Base-by-base conservation (phyloP, 2,113 vertebrate species). In the Sinocyclocheilus anshuiensis region DNA sequence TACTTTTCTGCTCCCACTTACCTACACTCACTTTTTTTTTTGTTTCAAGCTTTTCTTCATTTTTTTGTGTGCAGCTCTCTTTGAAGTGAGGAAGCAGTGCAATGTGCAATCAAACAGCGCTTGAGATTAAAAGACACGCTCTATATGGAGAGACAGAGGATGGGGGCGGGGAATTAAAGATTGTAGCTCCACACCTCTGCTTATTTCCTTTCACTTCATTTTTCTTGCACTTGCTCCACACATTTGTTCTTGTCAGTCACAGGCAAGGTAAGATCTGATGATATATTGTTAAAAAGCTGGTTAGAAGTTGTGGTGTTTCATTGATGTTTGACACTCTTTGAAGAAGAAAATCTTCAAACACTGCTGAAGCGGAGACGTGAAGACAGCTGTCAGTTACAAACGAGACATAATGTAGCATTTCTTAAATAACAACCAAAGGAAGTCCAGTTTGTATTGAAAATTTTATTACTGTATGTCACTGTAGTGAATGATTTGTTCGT, bases 41-140 rank as follows among this genome's bases (percentile, higher is more conserved):
- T 86, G 61, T 45, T 75, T 65, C 9, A 76, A 61, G 26, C 71
- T 76, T 85, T 90, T 87, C 88, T 88, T 33, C 86, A 89, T 81
- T 87, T 86, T 63, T 13, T 55, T 86, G 82, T 87, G 55, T 75
- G 55, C 74, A 45, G 77, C 77, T 89, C 15, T 22, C 93, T 95
- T 95, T 95, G 94, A 94, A 92, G 91, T 89, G 92, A 95, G 94
- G 94, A 95, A 95, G 92, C 92, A 45, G 78, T 94, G 93, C 94
- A 92, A 39, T 72, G 89, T 91, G 93, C 92, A 91, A 71, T 87
- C 81, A 53, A 89, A 86, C 82, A 84, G 57, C 11, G 42, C 67
- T 45, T 33, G 71, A 69, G 39, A 33, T 88, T 88, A 87, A 88
- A 86, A 90, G 90, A 91, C 92, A 91, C 92, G 90, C 90, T 81